Evolutionary conservation across 2,113 vertebrate genomes (phyloP), one percentile per base, ranked within the genome.

Genomic region (Piaya cayana): DNA sequence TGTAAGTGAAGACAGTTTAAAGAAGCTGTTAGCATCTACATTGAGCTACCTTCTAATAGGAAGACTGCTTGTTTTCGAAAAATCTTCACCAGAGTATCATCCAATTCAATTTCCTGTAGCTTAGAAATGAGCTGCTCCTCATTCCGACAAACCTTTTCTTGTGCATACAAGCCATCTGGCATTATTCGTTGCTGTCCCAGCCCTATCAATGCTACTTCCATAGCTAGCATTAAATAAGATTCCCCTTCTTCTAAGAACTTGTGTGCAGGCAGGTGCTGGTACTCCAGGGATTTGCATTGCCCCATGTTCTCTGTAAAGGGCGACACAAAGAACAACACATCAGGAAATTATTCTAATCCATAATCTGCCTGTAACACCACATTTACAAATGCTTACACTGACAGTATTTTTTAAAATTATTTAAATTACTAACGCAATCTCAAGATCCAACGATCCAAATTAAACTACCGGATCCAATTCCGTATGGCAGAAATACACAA

Each of bases 161-260:
- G 99, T 90, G 99, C 99, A 82, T 99, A 99, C 30, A 99, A 98
- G 88, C 99, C 99, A 68, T 99, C 99, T 6, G 99, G 99, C 99
- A 99, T 99, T 97, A 98, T 97, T 70, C 99, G 98, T 89, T 99
- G 99, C 98, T 99, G 99, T n/a, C 99, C 99, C 84, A 99, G 92
- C 15, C 99, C 99, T 63, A 99, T 98, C 90, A 99, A 92, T 23
- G 99, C 99, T 30, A 98, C 99, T 97, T 99, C 99, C 96, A 99
- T 98, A 4, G 99, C 99, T 94, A 99, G 97, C 0, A 98, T 98
- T 96, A 98, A 95, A 20, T 99, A 99, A 47, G 99, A 99, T 87
- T 99, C 99, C 16, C 98, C 99, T 47, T 99, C 99, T 97, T 99
- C 99, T 88, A 99, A 97, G 90, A 99, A 98, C 56, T 98, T 98